Conservation (phyloP, 2,113 vertebrate genomes). For the Rhabdomys dilectus region DNA sequence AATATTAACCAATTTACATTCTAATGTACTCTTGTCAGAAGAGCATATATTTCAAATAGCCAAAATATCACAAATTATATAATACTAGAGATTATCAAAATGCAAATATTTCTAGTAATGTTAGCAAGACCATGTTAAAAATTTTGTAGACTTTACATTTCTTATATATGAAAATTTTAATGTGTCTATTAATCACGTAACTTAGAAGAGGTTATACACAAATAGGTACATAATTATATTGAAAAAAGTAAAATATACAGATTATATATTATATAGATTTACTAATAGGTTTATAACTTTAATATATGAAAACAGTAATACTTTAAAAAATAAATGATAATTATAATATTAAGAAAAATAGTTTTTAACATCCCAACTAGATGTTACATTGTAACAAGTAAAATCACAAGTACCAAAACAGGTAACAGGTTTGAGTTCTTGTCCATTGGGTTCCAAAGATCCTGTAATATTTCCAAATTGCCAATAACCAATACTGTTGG, state of each 20-base stretch:
- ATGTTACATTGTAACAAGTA: neutral
- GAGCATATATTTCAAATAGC: conserved; percentile 64
- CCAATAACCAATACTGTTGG: neutral
- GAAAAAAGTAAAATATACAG: conserved; percentile 31
- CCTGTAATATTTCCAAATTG: neutral
- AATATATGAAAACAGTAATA: neutral
- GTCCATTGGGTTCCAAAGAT: neutral
- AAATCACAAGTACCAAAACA: neutral
- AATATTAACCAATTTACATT: conserved; percentile 69
- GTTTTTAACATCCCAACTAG: neutral
- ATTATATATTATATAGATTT: neutral
- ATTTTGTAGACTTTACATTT: conserved; percentile 24
- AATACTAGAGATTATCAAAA: conserved; percentile 55
- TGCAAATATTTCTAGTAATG: conserved; percentile 62
- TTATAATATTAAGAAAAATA: neutral
- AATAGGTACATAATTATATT: neutral
- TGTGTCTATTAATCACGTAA: neutral
- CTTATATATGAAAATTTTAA: conserved; percentile 36
- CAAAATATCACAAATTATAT: conserved; percentile 31
- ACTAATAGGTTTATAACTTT: conserved; percentile 8
- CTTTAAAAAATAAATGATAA: neutral
- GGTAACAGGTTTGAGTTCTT: neutral
- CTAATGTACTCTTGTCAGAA: conserved; percentile 58
- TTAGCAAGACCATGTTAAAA: conserved; percentile 36
- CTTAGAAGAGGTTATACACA: neutral